Evolutionary conservation across 1,140 invertebrate species (phyloP).

Genomic region (fruit fly (Drosophila melanogaster)): Release_6_plus_ISO1_MT NT_037436.4:3414001-3414500

Average conservation of each 20-base stretch:
- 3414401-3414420: slow-evolving; percentile 19
- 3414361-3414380: slow-evolving; percentile 23
- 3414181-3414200: slow-evolving; percentile 50
- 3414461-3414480: slow-evolving; percentile 26
- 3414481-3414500: slow-evolving; percentile 53
- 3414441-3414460: background rate
- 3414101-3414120: slow-evolving; percentile 58
- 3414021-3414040: slow-evolving; percentile 7
- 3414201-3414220: slow-evolving; percentile 1
- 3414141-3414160: slow-evolving; percentile 28
- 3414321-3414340: background rate
- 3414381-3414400: slow-evolving; percentile 56
- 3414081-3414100: slow-evolving; percentile 74
- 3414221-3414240: background rate
- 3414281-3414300: slow-evolving; percentile 22
- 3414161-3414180: slow-evolving; percentile 40
- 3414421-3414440: background rate
- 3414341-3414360: background rate
- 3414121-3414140: slow-evolving; percentile 48
- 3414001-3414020: too few relatives aligned
- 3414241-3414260: slow-evolving; percentile 43
- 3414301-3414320: background rate
- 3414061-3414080: slow-evolving; percentile 53
- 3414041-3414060: slow-evolving; percentile 15
- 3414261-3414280: slow-evolving; percentile 35